Conservation (phyloP, 2,888 invertebrate genomes). For the Scelioninae gen. 1 region DNA sequence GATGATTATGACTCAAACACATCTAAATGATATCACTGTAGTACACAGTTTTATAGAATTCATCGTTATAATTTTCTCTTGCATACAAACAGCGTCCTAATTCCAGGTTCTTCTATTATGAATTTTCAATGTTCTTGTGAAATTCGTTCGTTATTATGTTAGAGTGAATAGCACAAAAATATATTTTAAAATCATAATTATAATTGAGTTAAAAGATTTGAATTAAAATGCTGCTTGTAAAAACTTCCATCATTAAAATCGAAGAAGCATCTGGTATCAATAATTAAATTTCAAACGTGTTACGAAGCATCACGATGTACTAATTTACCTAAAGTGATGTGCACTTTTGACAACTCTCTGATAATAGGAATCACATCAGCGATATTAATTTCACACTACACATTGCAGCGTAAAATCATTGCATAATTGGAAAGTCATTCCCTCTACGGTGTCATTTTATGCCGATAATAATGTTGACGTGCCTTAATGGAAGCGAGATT, state of each 20-base stretch:
- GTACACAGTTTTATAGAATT: too few relatives aligned
- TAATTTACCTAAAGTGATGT: conserved; percentile 1
- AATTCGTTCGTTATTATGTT: too few relatives aligned
- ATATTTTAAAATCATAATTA: too few relatives aligned
- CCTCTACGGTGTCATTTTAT: conserved; percentile 41
- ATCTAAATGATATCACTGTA: too few relatives aligned
- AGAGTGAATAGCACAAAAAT: too few relatives aligned
- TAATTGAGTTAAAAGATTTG: too few relatives aligned
- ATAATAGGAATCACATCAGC: conserved; percentile 8
- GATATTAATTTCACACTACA: conserved; percentile 34
- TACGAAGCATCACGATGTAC: background rate
- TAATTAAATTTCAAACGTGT: background rate
- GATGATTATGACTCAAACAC: too few relatives aligned
- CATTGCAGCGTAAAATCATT: conserved; percentile 12
- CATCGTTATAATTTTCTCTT: too few relatives aligned
- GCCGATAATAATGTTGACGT: conserved; percentile 57
- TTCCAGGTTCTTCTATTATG: too few relatives aligned
- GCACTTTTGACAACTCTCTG: conserved; percentile 19
- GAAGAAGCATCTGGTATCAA: background rate
- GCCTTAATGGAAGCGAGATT: conserved; percentile 57
- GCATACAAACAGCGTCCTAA: too few relatives aligned
- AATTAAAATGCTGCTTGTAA: too few relatives aligned
- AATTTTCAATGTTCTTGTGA: too few relatives aligned
- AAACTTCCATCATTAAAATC: background rate
- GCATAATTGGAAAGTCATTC: conserved; percentile 33